A percentile compares a stretch with the other conserved stretches of the same genome.
These are phyloP conservation scores for Lonchura striata DNA, from an alignment of 2,113 vertebrate species.

Conservation along the genomic window DNA sequence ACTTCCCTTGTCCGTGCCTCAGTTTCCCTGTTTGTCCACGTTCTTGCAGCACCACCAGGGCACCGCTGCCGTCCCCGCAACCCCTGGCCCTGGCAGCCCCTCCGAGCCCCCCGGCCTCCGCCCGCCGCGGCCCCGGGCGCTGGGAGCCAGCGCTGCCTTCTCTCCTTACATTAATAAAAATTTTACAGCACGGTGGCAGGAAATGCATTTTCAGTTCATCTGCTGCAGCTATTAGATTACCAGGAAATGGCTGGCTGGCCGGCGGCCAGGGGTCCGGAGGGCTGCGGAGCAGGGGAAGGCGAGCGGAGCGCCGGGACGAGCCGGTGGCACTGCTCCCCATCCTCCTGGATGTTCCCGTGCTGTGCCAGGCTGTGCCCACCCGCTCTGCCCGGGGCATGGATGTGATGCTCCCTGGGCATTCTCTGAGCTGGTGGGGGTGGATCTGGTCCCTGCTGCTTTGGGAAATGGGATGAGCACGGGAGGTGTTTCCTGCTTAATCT, in stretches of 20 bases:
- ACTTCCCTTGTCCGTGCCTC: not conserved
- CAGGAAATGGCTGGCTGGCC: conserved; percentile 77
- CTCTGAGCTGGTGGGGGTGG: not conserved
- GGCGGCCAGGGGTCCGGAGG: conserved; percentile 67
- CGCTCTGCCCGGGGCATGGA: rapidly evolving
- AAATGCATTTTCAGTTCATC: conserved; percentile 82
- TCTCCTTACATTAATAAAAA: conserved; percentile 79
- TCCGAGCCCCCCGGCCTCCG: not conserved
- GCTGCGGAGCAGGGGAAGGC: conserved; percentile 6
- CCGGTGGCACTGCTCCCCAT: rapidly evolving
- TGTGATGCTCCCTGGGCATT: rapidly evolving
- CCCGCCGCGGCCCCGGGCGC: not conserved
- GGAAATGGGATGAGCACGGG: not conserved
- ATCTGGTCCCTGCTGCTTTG: not conserved
- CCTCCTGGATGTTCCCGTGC: rapidly evolving
- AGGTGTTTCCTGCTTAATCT: not conserved
- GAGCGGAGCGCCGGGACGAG: not conserved
- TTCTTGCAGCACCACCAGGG: not conserved
- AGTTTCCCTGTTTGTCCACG: not conserved
- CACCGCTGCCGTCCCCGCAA: rapidly evolving
- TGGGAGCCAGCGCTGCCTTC: conserved; percentile 66
- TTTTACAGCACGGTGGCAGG: conserved; percentile 78
- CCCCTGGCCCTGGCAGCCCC: not conserved
- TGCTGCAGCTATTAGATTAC: conserved; percentile 78
- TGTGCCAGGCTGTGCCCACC: not conserved